These are phyloP conservation scores for Polylopha cassiicola DNA, from an alignment of 2,888 invertebrate species.

Conservation along the genomic window DNA sequence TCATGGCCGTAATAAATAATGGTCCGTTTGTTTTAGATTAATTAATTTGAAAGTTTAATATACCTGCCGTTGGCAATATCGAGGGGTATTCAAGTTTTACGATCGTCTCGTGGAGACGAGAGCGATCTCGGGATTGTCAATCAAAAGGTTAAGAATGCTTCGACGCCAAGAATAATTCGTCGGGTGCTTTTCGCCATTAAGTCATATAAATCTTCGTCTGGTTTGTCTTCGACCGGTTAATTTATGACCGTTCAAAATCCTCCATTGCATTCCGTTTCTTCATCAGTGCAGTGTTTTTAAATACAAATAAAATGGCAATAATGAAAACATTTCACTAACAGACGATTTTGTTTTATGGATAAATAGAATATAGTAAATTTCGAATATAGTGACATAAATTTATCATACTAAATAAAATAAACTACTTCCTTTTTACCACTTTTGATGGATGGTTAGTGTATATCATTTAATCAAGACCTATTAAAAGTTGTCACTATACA, in stretches of 20 bases:
- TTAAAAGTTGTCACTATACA: slow-evolving; percentile 17
- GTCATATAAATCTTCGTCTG: slow-evolving; percentile 39
- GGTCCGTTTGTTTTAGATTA: slow-evolving; percentile 2
- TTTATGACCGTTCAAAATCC: slow-evolving; percentile 36
- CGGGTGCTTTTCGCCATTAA: slow-evolving; percentile 30
- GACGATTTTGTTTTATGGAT: too few species aligned
- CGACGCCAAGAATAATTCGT: slow-evolving; percentile 24
- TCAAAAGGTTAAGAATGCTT: slow-evolving; percentile 28
- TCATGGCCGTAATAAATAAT: neutral
- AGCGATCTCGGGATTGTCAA: slow-evolving; percentile 23
- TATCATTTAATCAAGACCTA: slow-evolving; percentile 17
- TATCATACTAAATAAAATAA: slow-evolving; percentile 15
- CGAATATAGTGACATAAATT: too few species aligned
- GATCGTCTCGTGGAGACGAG: slow-evolving; percentile 18
- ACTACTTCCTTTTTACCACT: slow-evolving; percentile 6
- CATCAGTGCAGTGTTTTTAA: slow-evolving; percentile 18
- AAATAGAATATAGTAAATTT: too few species aligned
- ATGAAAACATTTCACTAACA: slow-evolving; percentile 16
- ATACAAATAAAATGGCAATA: slow-evolving; percentile 23
- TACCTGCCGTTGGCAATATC: slow-evolving; percentile 5
- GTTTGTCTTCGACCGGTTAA: slow-evolving; percentile 31
- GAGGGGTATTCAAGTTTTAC: slow-evolving; percentile 21
- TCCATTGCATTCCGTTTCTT: slow-evolving; percentile 28
- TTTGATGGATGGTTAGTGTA: slow-evolving; percentile 14
- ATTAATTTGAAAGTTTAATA: slow-evolving; percentile 5